Evolutionary conservation across 2,113 vertebrate genomes (phyloP).

Genomic region (Dermatemys mawii): DNA sequence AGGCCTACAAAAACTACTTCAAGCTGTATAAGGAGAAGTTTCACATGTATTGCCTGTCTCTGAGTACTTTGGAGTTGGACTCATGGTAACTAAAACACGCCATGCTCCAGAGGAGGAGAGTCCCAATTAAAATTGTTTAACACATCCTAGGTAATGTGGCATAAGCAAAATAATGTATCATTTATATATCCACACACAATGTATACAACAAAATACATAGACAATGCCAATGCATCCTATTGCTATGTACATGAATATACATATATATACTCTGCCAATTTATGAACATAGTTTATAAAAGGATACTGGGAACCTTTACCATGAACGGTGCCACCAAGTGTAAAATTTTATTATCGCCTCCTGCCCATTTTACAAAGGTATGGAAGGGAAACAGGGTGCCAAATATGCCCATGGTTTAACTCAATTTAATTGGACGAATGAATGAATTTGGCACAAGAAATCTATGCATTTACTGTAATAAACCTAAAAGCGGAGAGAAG

Average conservation of each 20-base stretch:
- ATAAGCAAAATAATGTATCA: background rate
- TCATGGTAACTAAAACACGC: background rate
- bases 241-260: background rate
- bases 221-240: background rate
- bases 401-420: constrained; percentile 61
- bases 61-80: background rate
- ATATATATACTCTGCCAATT: background rate
- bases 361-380: constrained; percentile 54
- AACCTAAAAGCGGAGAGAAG: constrained; percentile 45
- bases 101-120: background rate
- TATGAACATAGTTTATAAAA: background rate
- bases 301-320: constrained; percentile 14
- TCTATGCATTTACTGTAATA: constrained; percentile 57
- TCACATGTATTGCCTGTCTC: background rate
- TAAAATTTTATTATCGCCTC: constrained; percentile 61
- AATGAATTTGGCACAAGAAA: constrained; percentile 42
- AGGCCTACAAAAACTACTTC: background rate
- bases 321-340: constrained; percentile 31
- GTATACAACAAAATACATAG: background rate
- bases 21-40: background rate
- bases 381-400: constrained; percentile 41
- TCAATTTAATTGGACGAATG: constrained; percentile 62
- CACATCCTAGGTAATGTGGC: background rate
- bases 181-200: background rate
- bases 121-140: background rate